phyloP scores from a whole-genome alignment of 2,888 invertebrate species.

The Cosmia trapezina region DNA sequence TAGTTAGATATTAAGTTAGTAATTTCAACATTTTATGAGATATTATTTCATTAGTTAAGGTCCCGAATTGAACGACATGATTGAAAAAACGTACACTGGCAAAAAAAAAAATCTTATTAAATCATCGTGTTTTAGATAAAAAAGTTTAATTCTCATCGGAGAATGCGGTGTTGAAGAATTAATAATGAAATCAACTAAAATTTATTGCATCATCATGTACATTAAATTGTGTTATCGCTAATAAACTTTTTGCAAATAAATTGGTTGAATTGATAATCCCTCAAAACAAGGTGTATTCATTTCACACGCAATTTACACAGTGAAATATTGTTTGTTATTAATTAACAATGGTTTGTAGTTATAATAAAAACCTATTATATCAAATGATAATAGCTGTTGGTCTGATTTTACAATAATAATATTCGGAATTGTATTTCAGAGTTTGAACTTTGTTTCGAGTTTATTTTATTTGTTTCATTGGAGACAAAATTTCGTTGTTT shows the following conservation, averaged over 20 bases:
- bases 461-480: neutral
- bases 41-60: too few relatives aligned
- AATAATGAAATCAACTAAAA: too few relatives aligned
- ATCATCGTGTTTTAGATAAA: too few relatives aligned
- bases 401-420: slow-evolving; percentile 4
- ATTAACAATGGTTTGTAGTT: neutral
- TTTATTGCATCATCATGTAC: too few relatives aligned
- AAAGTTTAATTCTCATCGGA: too few relatives aligned
- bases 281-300: neutral
- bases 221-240: neutral
- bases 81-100: too few relatives aligned
- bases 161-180: too few relatives aligned
- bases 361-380: neutral
- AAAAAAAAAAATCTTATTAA: too few relatives aligned
- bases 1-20: too few relatives aligned
- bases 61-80: too few relatives aligned
- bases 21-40: neutral
- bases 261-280: neutral
- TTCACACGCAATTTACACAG: neutral
- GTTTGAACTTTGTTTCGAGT: slow-evolving; percentile 1
- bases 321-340: neutral
- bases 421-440: neutral
- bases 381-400: neutral
- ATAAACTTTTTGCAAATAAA: neutral
- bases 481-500: neutral